Evolutionary conservation across 2,888 invertebrate species (phyloP), one percentile per base, ranked within the genome.

Genomic region (Cheilosia impressa): DNA sequence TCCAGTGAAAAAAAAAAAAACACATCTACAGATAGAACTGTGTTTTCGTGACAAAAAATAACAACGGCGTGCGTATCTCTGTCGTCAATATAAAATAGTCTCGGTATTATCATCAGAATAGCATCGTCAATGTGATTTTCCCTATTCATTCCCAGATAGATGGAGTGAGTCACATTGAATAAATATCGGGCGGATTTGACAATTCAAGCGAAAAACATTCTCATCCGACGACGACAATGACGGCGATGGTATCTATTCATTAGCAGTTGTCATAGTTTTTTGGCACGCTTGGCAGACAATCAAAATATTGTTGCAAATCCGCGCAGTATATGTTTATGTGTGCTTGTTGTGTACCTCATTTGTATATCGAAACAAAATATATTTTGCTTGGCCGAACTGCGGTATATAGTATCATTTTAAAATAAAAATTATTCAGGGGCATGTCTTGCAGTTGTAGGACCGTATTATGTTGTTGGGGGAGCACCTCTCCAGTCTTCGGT

Each of bases 221-320:
- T 69, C 69, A 55, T 57, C 57, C 41, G 62, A 19, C 43, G 43
- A 62, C 43, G 19, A 38, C 24, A 15, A 31, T 22, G 47, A 69
- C n/a, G 34, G 7, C 34, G 2, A 38, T 47, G 38, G n/a, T 22
- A 27, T 27, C 27, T 58, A 68, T 69, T 69, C 45, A 69, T 58
- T 57, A 58, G 31, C 69, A 69, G 22, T 58, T 45, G 31, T 57
- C 57, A 47, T 58, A n/a, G 19, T 31, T 69, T 58, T 47, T 69
- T 47, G 55, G 68, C 68, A 68, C 45, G 22, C 47, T 58, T 69
- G 69, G 69, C 69, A 69, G 57, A 58, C 58, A 69, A 38, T 58
- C 69, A 69, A 69, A 69, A 58, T 34, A 34, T 55, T 68, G 69
- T n/a, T 31, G 57, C 19, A 57, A 43, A 55, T 41, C 6, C 19